These are phyloP conservation scores for Tridacna gigas DNA, from an alignment of 2,888 invertebrate genomes.

Conservation along the genomic window DNA sequence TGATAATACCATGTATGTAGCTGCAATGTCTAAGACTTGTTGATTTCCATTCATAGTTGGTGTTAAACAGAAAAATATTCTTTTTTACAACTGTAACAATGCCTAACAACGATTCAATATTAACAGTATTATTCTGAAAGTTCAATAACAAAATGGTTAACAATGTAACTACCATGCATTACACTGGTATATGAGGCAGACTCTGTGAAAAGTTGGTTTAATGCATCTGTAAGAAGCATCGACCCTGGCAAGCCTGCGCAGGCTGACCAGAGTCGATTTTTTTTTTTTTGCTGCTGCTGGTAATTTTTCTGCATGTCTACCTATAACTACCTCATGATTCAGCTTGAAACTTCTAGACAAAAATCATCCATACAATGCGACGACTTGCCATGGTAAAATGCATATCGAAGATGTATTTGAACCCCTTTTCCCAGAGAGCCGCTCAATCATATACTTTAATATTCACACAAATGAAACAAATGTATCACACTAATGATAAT, in stretches of 20 bases:
- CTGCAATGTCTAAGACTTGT: slow-evolving; percentile 2
- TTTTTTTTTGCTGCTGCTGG: too few species aligned
- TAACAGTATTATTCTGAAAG: slow-evolving; percentile 7
- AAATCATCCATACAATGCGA: too few species aligned
- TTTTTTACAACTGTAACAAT: slow-evolving; percentile 10
- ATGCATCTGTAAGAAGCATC: too few species aligned
- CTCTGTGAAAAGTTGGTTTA: too few species aligned
- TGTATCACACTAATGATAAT: background rate
- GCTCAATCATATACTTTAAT: background rate
- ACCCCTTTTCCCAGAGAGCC: too few species aligned
- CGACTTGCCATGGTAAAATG: too few species aligned
- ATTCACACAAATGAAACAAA: slow-evolving; percentile 18
- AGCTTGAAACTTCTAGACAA: too few species aligned
- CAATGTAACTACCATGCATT: background rate
- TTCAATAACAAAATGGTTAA: background rate
- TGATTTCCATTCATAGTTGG: background rate
- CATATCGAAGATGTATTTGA: too few species aligned
- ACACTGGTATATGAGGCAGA: background rate
- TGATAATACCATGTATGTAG: slow-evolving; percentile 8
- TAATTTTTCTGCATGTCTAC: too few species aligned
- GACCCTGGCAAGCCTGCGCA: too few species aligned
- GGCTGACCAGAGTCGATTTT: too few species aligned
- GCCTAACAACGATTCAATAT: slow-evolving; percentile 1
- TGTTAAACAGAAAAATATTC: slow-evolving; percentile 6
- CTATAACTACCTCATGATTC: too few species aligned